A percentile compares a stretch with the other conserved stretches of the same genome.
Evolutionary conservation across 2,113 vertebrate genomes (phyloP).

Genomic region (Atherinomorus stipes): DNA sequence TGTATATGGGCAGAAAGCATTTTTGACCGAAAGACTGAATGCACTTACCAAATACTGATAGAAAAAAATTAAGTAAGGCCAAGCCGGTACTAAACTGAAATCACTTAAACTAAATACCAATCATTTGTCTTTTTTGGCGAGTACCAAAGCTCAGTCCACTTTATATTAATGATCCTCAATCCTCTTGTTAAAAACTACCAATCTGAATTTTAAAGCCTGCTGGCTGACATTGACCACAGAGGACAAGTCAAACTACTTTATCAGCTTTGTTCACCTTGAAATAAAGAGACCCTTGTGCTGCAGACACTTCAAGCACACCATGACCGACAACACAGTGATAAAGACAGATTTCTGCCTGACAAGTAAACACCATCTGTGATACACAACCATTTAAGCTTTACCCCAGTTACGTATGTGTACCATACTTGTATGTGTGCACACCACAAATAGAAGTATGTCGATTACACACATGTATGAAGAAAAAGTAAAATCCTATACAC

Average conservation of each 20-base stretch:
- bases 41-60: conserved; percentile 1
- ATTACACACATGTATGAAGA: background rate
- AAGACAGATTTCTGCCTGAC: conserved; percentile 20
- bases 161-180: conserved; percentile 38
- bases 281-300: conserved; percentile 42
- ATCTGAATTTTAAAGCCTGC: conserved; percentile 51
- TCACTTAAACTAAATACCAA: conserved; percentile 22
- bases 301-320: conserved; percentile 35
- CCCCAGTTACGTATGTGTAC: conserved; percentile 19
- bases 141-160: conserved; percentile 30
- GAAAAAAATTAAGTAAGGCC: background rate
- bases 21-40: background rate
- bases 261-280: conserved; percentile 44
- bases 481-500: background rate
- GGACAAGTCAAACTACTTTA: conserved; percentile 52
- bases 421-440: background rate
- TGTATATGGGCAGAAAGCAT: background rate
- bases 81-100: conserved; percentile 9
- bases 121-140: conserved; percentile 22
- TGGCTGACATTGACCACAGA: conserved; percentile 58
- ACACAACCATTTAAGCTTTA: conserved; percentile 34
- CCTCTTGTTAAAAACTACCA: conserved; percentile 43
- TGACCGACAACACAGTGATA: conserved; percentile 14
- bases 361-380: conserved; percentile 25
- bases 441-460: background rate